Conservation (phyloP, 1,140 invertebrate genomes). For the Drosophila asahinai region DNA sequence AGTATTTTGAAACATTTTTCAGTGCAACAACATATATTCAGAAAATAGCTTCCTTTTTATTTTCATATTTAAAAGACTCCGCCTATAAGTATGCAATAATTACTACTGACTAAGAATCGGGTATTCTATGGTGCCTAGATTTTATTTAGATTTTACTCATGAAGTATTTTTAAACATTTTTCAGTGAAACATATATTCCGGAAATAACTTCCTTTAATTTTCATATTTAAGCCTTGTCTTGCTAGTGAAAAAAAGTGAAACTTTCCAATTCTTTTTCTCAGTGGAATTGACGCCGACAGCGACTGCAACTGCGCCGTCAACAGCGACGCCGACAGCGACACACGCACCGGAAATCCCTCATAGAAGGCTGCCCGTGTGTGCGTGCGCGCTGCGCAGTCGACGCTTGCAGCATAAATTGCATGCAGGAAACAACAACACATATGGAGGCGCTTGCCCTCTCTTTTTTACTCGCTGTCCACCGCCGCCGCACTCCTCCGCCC, state of each 20-base stretch:
- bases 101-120: neutral
- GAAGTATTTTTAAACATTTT: neutral
- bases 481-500: conserved; percentile 7
- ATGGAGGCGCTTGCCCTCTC: conserved; percentile 31
- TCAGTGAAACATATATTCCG: too few relatives aligned
- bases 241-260: too few relatives aligned
- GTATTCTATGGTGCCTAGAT: neutral
- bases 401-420: conserved; percentile 76
- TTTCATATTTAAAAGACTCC: too few relatives aligned
- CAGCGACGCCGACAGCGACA: conserved; percentile 25
- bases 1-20: too few relatives aligned
- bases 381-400: conserved; percentile 30
- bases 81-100: neutral
- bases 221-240: too few relatives aligned
- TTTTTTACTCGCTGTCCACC: conserved; percentile 12
- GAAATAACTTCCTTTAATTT: too few relatives aligned
- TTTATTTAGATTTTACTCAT: too few relatives aligned
- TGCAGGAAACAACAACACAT: conserved; percentile 62
- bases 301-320: conserved; percentile 1
- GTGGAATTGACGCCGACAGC: neutral
- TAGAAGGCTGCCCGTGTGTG: conserved; percentile 48
- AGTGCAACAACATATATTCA: too few relatives aligned
- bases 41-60: too few relatives aligned
- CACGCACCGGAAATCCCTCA: conserved; percentile 82
- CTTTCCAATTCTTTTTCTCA: conserved; percentile 2